Conservation (phyloP, 1,140 invertebrate genomes). For the Amyelois transitella region DNA sequence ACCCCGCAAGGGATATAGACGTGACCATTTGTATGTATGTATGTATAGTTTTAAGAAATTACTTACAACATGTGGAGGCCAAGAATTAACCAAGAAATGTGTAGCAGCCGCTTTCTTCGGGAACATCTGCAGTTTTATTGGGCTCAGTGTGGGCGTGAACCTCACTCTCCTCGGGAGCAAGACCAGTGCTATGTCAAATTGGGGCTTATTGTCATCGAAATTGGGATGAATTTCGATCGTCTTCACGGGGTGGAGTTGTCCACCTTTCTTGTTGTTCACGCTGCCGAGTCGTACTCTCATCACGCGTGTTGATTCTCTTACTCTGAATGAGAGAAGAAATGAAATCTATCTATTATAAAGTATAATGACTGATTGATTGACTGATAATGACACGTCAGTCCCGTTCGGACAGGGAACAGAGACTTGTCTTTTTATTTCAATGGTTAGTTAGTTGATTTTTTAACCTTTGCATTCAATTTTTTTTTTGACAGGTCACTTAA, state of each 20-base stretch:
- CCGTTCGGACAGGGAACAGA: too few relatives aligned
- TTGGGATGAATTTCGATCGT: constrained; percentile 46
- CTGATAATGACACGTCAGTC: too few relatives aligned
- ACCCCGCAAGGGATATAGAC: too few relatives aligned
- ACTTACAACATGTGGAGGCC: constrained; percentile 25
- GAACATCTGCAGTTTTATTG: constrained; percentile 28
- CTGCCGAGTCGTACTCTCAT: constrained; percentile 45
- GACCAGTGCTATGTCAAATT: constrained; percentile 45
- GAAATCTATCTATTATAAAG: not conserved
- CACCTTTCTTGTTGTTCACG: constrained; percentile 46
- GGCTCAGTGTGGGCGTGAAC: constrained; percentile 26
- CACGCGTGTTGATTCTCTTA: constrained; percentile 30
- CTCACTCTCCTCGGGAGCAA: constrained; percentile 28
- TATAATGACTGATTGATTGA: not conserved
- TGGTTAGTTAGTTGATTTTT: too few relatives aligned
- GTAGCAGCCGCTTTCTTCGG: constrained; percentile 16
- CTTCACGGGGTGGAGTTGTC: constrained; percentile 34
- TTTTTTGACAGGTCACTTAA: too few relatives aligned
- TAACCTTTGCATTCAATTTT: too few relatives aligned
- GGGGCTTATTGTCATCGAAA: constrained; percentile 43
- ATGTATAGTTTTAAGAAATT: too few relatives aligned
- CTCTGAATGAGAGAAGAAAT: constrained; percentile 22
- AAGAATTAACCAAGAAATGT: constrained; percentile 41
- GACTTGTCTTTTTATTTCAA: too few relatives aligned
- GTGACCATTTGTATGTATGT: too few relatives aligned